These are phyloP conservation scores for Magallana ariakensis DNA, from an alignment of 1,140 invertebrate genomes.

Conservation along the genomic window DNA sequence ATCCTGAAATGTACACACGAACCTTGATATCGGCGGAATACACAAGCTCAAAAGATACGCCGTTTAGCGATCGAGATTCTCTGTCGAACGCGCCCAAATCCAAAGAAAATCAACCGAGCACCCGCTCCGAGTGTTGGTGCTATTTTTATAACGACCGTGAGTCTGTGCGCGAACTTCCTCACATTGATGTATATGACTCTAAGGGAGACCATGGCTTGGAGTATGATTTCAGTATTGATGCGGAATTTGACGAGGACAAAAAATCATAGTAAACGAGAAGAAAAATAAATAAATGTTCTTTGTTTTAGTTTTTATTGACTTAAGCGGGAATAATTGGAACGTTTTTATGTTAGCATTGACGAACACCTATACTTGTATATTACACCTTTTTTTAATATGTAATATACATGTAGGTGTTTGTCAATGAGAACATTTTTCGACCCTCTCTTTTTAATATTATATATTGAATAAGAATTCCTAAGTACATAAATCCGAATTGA, in stretches of 20 bases:
- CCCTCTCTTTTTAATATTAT: no score
- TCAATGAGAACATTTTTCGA: no score
- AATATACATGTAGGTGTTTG: no score
- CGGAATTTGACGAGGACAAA: neutral
- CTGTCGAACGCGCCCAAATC: neutral
- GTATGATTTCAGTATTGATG: neutral
- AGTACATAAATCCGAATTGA: no score
- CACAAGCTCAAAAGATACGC: neutral
- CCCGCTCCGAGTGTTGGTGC: neutral
- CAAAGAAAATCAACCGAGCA: neutral
- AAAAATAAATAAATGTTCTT: neutral
- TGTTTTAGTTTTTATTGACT: neutral
- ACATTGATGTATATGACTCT: neutral
- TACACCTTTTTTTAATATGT: no score
- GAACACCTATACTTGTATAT: no score
- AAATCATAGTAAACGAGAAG: neutral
- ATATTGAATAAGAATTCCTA: no score
- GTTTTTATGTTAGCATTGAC: no score
- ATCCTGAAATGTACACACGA: constrained; percentile 4
- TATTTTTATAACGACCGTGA: constrained; percentile 16
- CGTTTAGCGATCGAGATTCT: neutral
- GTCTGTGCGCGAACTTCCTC: neutral
- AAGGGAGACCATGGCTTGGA: neutral
- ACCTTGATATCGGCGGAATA: neutral
- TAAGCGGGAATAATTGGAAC: neutral